A percentile compares a stretch with the other conserved stretches of the same genome.
Evolutionary conservation across 2,888 invertebrate genomes (phyloP).

Genomic region (Cephonodes hylas): DNA sequence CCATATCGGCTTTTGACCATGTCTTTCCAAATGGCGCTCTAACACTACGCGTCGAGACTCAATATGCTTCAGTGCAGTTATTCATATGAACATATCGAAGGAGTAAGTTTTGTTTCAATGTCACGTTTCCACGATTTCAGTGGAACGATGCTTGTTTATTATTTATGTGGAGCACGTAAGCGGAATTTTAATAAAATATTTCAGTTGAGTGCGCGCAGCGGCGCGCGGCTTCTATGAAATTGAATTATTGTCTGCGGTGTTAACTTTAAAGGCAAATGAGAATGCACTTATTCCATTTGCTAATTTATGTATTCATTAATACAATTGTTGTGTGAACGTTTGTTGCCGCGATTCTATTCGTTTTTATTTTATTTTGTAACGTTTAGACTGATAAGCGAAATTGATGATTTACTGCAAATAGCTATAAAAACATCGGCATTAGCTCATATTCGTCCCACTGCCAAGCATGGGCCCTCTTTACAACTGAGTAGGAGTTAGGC

Average conservation of each 20-base stretch:
- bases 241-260: constrained; percentile 14
- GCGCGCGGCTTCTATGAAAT: constrained; percentile 10
- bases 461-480: no score
- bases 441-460: no score
- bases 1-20: constrained; percentile 40
- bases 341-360: neutral
- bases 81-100: constrained; percentile 41
- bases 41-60: constrained; percentile 33
- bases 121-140: constrained; percentile 60
- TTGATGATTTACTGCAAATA: no score
- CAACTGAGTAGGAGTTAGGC: no score
- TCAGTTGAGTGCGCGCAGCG: constrained; percentile 9
- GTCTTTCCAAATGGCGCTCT: constrained; percentile 44
- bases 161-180: constrained; percentile 49
- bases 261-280: constrained; percentile 24
- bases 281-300: constrained; percentile 19
- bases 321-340: constrained; percentile 2
- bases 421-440: no score
- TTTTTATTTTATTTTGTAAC: neutral
- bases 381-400: neutral
- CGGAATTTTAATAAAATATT: constrained; percentile 46
- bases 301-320: constrained; percentile 20
- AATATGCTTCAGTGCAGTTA: constrained; percentile 28
- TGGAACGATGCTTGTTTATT: constrained; percentile 51
- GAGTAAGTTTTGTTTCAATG: constrained; percentile 49